A percentile compares a stretch with the other conserved stretches of the same genome.
phyloP scores from a whole-genome alignment of 2,797 vertebrate genomes.

The Alexandromys oeconomus region DNA sequence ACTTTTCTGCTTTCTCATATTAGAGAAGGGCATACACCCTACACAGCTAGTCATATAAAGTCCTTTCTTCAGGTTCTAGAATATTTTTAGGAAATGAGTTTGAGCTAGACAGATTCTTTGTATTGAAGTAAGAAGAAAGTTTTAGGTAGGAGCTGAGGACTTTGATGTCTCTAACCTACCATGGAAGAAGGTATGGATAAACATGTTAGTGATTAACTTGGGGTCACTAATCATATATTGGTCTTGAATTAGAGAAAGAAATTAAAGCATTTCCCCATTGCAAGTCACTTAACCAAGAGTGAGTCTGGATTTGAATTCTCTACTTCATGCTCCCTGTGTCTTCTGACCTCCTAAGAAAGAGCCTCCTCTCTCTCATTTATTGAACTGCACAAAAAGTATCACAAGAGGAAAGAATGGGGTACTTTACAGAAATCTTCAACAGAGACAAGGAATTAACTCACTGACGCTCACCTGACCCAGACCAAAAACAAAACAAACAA shows the following conservation, averaged over 20 bases:
- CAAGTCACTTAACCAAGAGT: background rate
- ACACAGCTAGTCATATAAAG: background rate
- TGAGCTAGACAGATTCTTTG: conserved; percentile 11
- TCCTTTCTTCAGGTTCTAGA: background rate
- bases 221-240: too few species aligned
- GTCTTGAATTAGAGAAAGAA: background rate
- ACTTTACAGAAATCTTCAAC: background rate
- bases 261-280: background rate
- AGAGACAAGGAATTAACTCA: background rate
- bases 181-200: background rate
- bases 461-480: background rate
- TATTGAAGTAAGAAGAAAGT: conserved; percentile 52
- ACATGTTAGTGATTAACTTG: background rate
- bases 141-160: background rate
- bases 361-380: background rate
- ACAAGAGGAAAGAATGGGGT: background rate
- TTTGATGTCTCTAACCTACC: background rate
- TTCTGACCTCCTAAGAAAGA: background rate
- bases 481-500: background rate
- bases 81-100: background rate
- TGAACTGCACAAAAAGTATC: background rate
- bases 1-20: background rate
- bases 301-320: background rate
- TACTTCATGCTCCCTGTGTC: background rate
- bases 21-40: background rate